Conservation (phyloP, 2,888 invertebrate genomes). For the Rhingia rostrata region DNA sequence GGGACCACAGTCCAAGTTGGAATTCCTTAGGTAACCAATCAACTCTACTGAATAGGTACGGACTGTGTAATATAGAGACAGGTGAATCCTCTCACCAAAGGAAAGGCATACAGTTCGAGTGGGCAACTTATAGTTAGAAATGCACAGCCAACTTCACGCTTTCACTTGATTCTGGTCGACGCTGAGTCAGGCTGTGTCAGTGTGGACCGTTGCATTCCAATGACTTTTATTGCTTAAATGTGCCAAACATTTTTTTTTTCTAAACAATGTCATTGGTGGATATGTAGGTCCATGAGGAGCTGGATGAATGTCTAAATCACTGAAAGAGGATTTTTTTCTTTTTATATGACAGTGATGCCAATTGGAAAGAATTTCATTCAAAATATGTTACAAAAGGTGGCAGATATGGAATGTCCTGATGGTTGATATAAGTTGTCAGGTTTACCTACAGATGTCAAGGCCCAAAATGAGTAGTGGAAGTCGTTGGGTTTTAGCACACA, state of each 20-base stretch:
- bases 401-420: no score
- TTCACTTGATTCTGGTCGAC: constrained; percentile 30
- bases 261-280: no score
- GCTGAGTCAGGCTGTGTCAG: no score
- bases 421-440: no score
- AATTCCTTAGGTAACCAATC: constrained; percentile 25
- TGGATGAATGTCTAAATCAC: constrained; percentile 20
- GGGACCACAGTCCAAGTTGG: no score
- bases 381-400: no score
- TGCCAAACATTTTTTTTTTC: background rate
- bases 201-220: constrained; percentile 28
- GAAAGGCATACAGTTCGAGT: constrained; percentile 12
- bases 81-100: constrained; percentile 53
- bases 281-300: background rate
- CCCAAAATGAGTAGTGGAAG: no score
- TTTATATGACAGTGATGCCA: no score
- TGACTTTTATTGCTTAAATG: constrained; percentile 17
- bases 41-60: constrained; percentile 32
- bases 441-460: no score
- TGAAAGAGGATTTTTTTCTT: background rate
- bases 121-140: background rate
- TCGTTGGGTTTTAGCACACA: no score
- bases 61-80: constrained; percentile 20
- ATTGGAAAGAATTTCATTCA: no score
- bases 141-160: constrained; percentile 48